phyloP scores from a whole-genome alignment of 1,140 invertebrate genomes.

The Diabrotica undecimpunctata region DNA sequence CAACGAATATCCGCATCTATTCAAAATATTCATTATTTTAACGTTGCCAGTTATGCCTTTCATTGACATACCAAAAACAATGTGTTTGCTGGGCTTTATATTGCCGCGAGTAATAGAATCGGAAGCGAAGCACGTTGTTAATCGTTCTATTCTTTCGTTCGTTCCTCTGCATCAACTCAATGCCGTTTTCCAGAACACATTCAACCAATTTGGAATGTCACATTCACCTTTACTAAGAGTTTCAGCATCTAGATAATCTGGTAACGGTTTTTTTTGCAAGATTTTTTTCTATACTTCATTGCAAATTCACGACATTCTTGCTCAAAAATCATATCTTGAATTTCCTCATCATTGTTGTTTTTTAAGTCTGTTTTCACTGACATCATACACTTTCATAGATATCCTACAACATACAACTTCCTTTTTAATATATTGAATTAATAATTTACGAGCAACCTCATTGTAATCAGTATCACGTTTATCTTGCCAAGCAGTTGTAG shows the following conservation, averaged over 20 bases:
- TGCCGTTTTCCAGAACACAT: slow-evolving; percentile 14
- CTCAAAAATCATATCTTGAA: slow-evolving; percentile 26
- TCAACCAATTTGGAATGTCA: slow-evolving; percentile 15
- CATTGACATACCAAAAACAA: slow-evolving; percentile 32
- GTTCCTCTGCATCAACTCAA: slow-evolving; percentile 7
- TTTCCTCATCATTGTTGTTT: slow-evolving; percentile 27
- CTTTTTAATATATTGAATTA: slow-evolving; percentile 12
- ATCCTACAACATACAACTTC: slow-evolving; percentile 8
- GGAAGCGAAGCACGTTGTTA: slow-evolving; percentile 9
- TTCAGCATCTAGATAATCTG: slow-evolving; percentile 12
- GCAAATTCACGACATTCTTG: slow-evolving; percentile 14
- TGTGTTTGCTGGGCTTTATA: slow-evolving; percentile 32
- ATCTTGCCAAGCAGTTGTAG: background rate
- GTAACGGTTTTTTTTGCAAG: slow-evolving; percentile 17
- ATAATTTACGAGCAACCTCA: slow-evolving; percentile 10
- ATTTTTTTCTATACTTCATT: background rate
- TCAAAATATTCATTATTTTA: slow-evolving; percentile 35
- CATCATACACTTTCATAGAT: slow-evolving; percentile 19
- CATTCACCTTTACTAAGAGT: slow-evolving; percentile 9
- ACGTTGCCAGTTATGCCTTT: slow-evolving; percentile 32
- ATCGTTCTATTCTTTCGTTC: slow-evolving; percentile 11
- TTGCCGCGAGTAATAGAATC: slow-evolving; percentile 14
- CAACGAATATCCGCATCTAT: slow-evolving; percentile 32
- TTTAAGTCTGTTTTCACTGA: slow-evolving; percentile 27
- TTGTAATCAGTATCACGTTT: background rate